Percentiles rank a stretch among this genome's conserved stretches.
Conservation (phyloP, 2,888 invertebrate species). For the Sabellastarte sp. region DNA sequence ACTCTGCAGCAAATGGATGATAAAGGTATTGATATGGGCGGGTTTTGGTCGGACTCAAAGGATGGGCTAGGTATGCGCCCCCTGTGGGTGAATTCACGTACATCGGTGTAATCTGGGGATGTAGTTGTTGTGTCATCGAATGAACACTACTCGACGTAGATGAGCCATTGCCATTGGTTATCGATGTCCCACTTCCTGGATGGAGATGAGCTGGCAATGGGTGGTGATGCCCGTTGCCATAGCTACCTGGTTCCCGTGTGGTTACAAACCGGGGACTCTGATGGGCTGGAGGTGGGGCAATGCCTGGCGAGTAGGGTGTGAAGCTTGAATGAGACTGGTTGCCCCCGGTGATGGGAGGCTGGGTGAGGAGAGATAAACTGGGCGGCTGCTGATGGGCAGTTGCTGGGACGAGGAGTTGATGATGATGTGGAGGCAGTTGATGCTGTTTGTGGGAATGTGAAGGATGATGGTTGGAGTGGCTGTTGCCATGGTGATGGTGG, state of each 20-base stretch:
- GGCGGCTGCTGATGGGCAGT: slow-evolving; percentile 4
- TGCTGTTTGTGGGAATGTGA: too few relatives aligned
- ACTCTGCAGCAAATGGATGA: background rate
- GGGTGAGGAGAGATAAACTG: background rate
- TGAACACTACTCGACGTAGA: background rate
- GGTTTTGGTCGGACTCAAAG: background rate
- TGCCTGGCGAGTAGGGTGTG: background rate
- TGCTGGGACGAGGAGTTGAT: background rate
- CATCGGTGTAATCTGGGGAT: background rate
- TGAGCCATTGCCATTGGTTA: too few relatives aligned
- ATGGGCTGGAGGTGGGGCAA: slow-evolving; percentile 73
- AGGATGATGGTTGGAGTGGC: too few relatives aligned
- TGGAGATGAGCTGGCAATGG: slow-evolving; percentile 79
- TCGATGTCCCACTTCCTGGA: slow-evolving; percentile 48
- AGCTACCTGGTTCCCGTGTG: too few relatives aligned
- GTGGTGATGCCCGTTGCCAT: slow-evolving; percentile 62
- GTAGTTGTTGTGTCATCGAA: background rate
- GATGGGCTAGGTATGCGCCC: background rate
- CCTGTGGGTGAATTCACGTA: slow-evolving; percentile 6
- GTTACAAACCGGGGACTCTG: slow-evolving; percentile 73
- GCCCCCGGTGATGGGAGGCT: background rate
- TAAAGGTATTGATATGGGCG: background rate
- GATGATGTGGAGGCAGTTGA: background rate
- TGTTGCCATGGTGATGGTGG: too few relatives aligned
- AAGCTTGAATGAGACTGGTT: background rate